phyloP scores from a whole-genome alignment of 2,888 invertebrate genomes.

The Phasia obesa region DNA sequence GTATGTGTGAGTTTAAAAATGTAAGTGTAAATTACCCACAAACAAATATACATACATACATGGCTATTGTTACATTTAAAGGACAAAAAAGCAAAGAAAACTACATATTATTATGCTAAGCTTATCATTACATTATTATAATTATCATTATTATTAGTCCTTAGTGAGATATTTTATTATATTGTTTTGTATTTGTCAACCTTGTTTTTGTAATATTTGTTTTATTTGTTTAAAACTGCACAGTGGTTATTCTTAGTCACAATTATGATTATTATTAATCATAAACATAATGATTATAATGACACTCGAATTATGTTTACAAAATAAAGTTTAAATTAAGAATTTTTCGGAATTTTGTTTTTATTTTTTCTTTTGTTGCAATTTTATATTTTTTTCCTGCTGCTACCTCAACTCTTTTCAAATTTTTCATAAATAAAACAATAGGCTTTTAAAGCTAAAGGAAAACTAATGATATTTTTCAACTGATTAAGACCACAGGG shows the following conservation, averaged over 20 bases:
- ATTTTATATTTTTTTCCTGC: not conserved
- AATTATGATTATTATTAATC: not conserved
- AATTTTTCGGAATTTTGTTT: not conserved
- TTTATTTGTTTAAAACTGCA: not conserved
- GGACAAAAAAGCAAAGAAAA: not conserved
- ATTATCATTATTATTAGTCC: conserved; percentile 27
- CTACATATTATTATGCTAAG: not conserved
- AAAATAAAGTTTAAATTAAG: conserved; percentile 42
- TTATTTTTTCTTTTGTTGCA: conserved; percentile 4
- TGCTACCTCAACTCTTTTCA: no score
- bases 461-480: no score
- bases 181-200: conserved; percentile 6
- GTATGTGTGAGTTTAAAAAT: conserved; percentile 21
- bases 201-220: conserved; percentile 1
- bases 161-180: conserved; percentile 6
- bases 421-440: no score
- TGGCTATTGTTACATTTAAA: not conserved
- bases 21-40: conserved; percentile 13
- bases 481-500: no score
- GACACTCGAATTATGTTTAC: conserved; percentile 26
- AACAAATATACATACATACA: conserved; percentile 9
- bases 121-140: not conserved
- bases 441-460: no score
- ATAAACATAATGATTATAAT: not conserved
- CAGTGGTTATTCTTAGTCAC: conserved; percentile 10